These are phyloP conservation scores for Lumbricus terrestris DNA, from an alignment of 2,888 invertebrate species.

Conservation along the genomic window DNA sequence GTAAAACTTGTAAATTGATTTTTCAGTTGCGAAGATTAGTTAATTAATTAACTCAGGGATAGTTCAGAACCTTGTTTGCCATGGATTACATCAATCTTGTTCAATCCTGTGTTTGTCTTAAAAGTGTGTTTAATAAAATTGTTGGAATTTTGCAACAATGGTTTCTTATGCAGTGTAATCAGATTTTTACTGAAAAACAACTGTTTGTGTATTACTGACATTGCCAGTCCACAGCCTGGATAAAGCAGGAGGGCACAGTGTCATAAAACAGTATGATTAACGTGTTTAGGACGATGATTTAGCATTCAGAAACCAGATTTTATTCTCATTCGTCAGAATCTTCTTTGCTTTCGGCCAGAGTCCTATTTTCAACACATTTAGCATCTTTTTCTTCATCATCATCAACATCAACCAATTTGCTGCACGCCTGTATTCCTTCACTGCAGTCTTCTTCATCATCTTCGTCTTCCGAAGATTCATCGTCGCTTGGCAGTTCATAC, in stretches of 20 bases:
- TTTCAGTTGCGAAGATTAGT: not conserved
- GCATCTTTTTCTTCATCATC: not conserved
- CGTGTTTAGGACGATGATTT: not conserved
- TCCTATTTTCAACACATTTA: not conserved
- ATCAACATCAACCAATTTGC: not conserved
- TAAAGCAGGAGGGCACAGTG: too few relatives aligned
- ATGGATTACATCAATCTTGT: not conserved
- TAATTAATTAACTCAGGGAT: not conserved
- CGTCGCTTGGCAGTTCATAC: slow-evolving; percentile 9
- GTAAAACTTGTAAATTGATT: not conserved
- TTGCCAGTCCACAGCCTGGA: too few relatives aligned
- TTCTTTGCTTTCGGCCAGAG: slow-evolving; percentile 9
- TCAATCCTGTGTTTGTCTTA: not conserved
- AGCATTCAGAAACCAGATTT: slow-evolving; percentile 13
- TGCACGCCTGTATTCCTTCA: not conserved
- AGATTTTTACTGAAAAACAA: too few relatives aligned
- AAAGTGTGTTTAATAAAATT: not conserved
- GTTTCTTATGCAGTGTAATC: not conserved
- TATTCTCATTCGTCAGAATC: slow-evolving; percentile 18
- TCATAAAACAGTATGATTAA: too few relatives aligned
- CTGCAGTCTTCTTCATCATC: slow-evolving; percentile 6
- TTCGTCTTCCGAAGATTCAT: slow-evolving; percentile 26
- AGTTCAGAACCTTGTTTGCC: slow-evolving; percentile 5
- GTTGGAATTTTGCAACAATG: not conserved
- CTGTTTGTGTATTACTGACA: too few relatives aligned